Base-by-base conservation (phyloP, 2,888 invertebrate genomes). In the Resseliella maxima region DNA sequence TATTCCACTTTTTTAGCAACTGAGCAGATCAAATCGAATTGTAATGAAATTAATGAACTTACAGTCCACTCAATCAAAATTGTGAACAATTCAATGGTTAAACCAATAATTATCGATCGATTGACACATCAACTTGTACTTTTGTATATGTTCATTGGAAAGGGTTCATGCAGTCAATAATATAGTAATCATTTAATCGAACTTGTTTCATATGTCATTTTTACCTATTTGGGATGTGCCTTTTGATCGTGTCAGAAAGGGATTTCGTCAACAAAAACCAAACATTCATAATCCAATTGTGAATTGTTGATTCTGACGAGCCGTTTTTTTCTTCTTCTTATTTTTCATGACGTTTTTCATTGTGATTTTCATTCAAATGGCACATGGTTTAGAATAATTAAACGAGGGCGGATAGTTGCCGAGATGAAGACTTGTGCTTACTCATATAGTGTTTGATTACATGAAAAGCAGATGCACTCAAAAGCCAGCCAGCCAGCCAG, bases 231-330 rank as follows among this genome's bases (percentile, higher is more conserved):
- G 35, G 10, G 27, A 0, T 18, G 35, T 35, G 3, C 31, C 31
- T 72, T 72, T 15, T 15, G 50, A 18, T 72, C 35, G 72, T 72
- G 72, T 24, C 5, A 12, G 50, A 15, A 72, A 31, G 31, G 31
- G 31, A 72, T 12, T n/a, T n/a, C 72, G n/a, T 24, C 59, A 59
- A 59, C 24, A 50, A 41, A n/a, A 18, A 50, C 21, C 24, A 59
- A 59, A 59, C 15, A 72, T 72, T 72, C 72, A 27, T 72, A 72
- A 72, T 72, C 72, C 72, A 72, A 72, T 72, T 72, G 72, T 72
- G n/a, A 12, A 72, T 27, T 31, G 3, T 72, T 31, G 72, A 72
- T 72, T 31, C 24, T 27, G 72, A 72, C 31, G 31, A 31, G 72
- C 31, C 31, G 72, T 24, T 59, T n/a, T n/a, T n/a, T n/a, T n/a